phyloP scores from a whole-genome alignment of 2,113 vertebrate species.

The Gnathonemus longibarbis region DNA sequence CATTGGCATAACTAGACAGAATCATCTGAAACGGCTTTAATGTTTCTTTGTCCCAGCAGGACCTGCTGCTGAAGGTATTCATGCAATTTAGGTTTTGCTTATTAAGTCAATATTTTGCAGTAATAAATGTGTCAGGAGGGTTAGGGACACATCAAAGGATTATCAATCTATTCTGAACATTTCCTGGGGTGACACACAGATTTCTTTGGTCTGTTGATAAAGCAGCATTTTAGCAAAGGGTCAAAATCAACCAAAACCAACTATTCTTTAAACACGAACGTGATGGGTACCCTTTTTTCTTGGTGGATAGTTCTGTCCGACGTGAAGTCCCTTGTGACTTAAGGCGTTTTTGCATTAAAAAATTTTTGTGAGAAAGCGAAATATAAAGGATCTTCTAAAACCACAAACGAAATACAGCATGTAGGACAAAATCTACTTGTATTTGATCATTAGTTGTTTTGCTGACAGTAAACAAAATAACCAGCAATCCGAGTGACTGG shows the following conservation, averaged over 20 bases:
- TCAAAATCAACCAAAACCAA: conserved; percentile 25
- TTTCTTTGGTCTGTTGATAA: conserved; percentile 42
- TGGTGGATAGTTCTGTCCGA: background rate
- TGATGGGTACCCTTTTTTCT: background rate
- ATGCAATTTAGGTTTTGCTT: background rate
- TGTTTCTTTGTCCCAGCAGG: background rate
- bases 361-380: background rate
- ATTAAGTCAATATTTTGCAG: conserved; percentile 13
- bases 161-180: conserved; percentile 54
- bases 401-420: background rate
- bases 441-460: background rate
- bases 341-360: background rate
- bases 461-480: background rate
- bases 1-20: background rate
- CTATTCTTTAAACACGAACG: background rate
- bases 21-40: background rate
- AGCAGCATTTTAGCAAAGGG: conserved; percentile 27
- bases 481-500: background rate
- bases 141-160: conserved; percentile 50
- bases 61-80: background rate
- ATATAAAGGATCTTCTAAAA: background rate
- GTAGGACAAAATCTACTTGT: background rate
- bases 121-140: background rate
- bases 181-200: conserved; percentile 40
- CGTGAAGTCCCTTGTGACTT: background rate